Base-by-base conservation (phyloP, 2,888 invertebrate species). In the Hedychridium roseum region DNA sequence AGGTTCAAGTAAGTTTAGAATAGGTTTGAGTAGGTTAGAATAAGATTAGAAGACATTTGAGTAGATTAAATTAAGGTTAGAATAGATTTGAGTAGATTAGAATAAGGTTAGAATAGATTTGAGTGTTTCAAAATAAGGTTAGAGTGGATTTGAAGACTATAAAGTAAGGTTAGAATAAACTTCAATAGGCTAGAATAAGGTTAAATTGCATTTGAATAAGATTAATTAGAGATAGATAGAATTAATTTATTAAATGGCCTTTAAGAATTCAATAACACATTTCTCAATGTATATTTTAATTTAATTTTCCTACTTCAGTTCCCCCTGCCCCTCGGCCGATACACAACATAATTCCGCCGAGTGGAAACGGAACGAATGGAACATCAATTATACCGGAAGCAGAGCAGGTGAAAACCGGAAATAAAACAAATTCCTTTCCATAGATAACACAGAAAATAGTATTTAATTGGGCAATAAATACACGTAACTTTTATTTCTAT, bases 281-380 rank as follows among this genome's bases (percentile, higher is more conserved):
- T 30, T 14, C 6, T 40, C 12, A n/a, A 16, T 16, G 21, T 31
- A 26, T 11, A 14, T 12, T 3, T n/a, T 20, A 28, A 27, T 40
- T 1, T 9, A 32, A 42, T 41, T 52, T 31, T 49, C 55, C 48
- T 48, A 31, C 68, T 71, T 23, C 79, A 85, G 86, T 86, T 67
- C 84, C 86, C 17, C 71, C 83, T 52, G 83, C 82, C 18, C 82
- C 83, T 43, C 79, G 81, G 32, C 85, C 86, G 7, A 86, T 87
- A 58, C 82, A 82, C 73, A 86, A 86, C 66, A 83, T 86, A 60
- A 84, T 86, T 64, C 84, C 84, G 26, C 82, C 82, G 15, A 73
- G 70, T 43, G 80, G 80, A 37, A 76, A 76, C 35, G 48, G 53
- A 9, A 76, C 73, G 5, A 77, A 74, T 47, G 68, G 61, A 31